These are phyloP conservation scores for Callosobruchus maculatus DNA, from an alignment of 2,888 invertebrate genomes.

Conservation along the genomic window DNA sequence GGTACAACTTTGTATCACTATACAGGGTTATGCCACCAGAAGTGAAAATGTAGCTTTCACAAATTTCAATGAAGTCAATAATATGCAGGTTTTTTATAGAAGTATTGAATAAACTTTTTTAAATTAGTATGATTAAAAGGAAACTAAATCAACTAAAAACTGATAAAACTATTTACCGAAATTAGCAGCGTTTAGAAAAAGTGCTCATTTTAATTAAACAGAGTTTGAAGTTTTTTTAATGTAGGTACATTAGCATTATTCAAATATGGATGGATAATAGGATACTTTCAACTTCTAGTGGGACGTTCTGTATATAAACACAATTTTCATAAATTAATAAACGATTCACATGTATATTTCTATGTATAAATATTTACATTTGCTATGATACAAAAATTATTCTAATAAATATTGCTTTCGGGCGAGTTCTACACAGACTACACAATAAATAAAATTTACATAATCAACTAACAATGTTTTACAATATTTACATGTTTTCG, in stretches of 20 bases:
- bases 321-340: conserved; percentile 10
- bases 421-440: conserved; percentile 16
- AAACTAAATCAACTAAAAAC: too few relatives aligned
- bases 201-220: too few relatives aligned
- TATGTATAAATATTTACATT: conserved; percentile 33
- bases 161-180: too few relatives aligned
- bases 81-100: too few relatives aligned
- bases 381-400: conserved; percentile 19
- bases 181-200: too few relatives aligned
- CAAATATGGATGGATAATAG: too few relatives aligned
- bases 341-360: conserved; percentile 16
- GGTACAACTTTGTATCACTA: not conserved
- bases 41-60: not conserved
- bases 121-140: too few relatives aligned
- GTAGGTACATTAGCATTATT: too few relatives aligned
- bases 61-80: too few relatives aligned
- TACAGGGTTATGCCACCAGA: not conserved
- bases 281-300: not conserved
- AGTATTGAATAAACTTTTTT: too few relatives aligned
- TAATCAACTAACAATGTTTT: conserved; percentile 16
- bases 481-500: conserved; percentile 10
- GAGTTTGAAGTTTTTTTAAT: too few relatives aligned
- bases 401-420: conserved; percentile 38
- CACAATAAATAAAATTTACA: conserved; percentile 30
- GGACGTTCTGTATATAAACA: not conserved